Conservation (phyloP, 1,140 invertebrate species). For the Paraescarpia echinospica region DNA sequence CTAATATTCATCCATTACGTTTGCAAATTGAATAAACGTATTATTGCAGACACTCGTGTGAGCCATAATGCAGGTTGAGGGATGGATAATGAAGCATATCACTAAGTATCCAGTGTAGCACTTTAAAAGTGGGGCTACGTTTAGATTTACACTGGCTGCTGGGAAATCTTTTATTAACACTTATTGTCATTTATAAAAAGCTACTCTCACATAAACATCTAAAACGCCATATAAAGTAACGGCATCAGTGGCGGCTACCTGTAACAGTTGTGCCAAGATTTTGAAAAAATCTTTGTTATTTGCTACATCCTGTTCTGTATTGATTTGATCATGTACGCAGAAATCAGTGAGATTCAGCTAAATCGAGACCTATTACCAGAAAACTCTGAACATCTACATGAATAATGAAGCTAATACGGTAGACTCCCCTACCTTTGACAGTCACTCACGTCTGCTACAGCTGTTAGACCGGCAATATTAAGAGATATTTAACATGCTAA, state of each 20-base stretch:
- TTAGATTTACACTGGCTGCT: neutral
- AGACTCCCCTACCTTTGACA: neutral
- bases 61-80: too few species aligned
- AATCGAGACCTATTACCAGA: neutral
- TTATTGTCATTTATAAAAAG: neutral
- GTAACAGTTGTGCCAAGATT: neutral
- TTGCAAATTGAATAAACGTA: too few species aligned
- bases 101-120: too few species aligned
- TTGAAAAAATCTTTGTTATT: neutral
- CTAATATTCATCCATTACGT: too few species aligned
- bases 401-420: neutral
- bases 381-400: neutral
- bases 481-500: neutral
- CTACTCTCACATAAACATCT: neutral
- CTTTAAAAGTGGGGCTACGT: too few species aligned
- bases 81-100: too few species aligned
- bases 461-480: neutral
- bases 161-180: neutral
- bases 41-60: too few species aligned
- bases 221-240: neutral
- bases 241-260: neutral
- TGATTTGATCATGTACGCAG: neutral
- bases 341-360: neutral
- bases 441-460: neutral
- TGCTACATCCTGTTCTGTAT: neutral